A percentile compares a stretch with the other conserved stretches of the same genome.
phyloP scores from a whole-genome alignment of 1,140 invertebrate species.

The Drosophila fuyamai region DNA sequence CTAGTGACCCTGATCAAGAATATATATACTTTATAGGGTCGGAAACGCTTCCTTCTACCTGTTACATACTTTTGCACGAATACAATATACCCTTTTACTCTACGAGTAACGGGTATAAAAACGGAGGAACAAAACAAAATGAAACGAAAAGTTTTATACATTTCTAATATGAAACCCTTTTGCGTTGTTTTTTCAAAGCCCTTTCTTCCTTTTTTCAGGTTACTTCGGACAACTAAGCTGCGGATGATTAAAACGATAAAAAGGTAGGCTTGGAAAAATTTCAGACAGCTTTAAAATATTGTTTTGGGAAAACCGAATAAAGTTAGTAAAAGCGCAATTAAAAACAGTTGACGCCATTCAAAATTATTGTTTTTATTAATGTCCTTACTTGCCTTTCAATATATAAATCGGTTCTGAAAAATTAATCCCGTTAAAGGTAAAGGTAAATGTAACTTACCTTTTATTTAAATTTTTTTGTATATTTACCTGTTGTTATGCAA shows the following conservation, averaged over 20 bases:
- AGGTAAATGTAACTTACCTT: not conserved
- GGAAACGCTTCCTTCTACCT: too few relatives aligned
- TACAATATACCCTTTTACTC: too few relatives aligned
- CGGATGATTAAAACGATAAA: conserved; percentile 72
- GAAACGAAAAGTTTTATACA: conserved; percentile 64
- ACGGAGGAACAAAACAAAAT: conserved; percentile 17
- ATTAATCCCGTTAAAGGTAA: not conserved
- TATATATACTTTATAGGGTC: too few relatives aligned
- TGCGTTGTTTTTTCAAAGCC: conserved; percentile 38
- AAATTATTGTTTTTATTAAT: too few relatives aligned
- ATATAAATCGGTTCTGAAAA: not conserved
- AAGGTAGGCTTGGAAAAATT: conserved; percentile 52
- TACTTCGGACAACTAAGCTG: conserved; percentile 33
- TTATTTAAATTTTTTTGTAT: not conserved
- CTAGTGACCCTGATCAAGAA: too few relatives aligned
- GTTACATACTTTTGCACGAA: too few relatives aligned
- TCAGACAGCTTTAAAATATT: conserved; percentile 14
- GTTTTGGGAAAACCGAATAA: not conserved
- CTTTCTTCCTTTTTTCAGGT: conserved; percentile 33
- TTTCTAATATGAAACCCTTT: conserved; percentile 77
- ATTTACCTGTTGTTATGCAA: conserved; percentile 54
- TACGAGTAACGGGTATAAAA: too few relatives aligned
- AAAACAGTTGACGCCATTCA: too few relatives aligned
- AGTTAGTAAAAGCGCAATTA: too few relatives aligned
- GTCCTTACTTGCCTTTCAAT: too few relatives aligned